Evolutionary conservation across 2,113 vertebrate species (phyloP), one percentile per base, ranked within the genome.

Genomic region (Brevimyrus niger): DNA sequence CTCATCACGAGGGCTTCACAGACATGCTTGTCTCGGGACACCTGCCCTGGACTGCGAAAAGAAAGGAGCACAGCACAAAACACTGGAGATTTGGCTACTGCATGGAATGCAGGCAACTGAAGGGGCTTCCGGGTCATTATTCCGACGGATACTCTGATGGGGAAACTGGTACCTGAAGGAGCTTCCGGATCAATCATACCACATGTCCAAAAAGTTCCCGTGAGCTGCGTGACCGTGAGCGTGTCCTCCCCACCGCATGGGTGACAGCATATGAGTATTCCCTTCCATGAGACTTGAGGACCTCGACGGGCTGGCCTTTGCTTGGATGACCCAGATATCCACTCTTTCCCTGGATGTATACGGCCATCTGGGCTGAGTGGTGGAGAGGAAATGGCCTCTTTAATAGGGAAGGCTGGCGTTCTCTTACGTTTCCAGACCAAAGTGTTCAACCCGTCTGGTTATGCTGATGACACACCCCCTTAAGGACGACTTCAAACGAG

Each of bases 241-340:
- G 2, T 4, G 1, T 38, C 69, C 31, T 11, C 69, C 69, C 69
- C 69, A 38, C 31, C 69, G 17, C 31, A 0, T 38, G 27, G 69
- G 15, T 38, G 5, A 76, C 31, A 17, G 13, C 69, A 76, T 27
- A 3, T 27, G 23, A 27, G 35, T 17, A 17, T 76, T 13, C 11
- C 85, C 50, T 53, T 51, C 31, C 50, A 23, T 48, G 3, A 86
- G n/a, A 38, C 48, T 5, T 5, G 5, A 35, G 47, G n/a, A 86
- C 27, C 85, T 31, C 50, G 31, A 9, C 2, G n/a, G 50, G 17
- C 15, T 19, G 85, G 85, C 50, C 85, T 47, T 11, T 86, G 48
- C n/a, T 53, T 27, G 10, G 50, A 55, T 53, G 85, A 87, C 85
- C 85, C 85, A 87, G 48, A 87, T 55, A 53, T 47, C 50, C 85